Percentiles rank a stretch among this genome's conserved stretches.
Conservation (phyloP, 2,888 invertebrate species). For the Agrilus biguttatus region DNA sequence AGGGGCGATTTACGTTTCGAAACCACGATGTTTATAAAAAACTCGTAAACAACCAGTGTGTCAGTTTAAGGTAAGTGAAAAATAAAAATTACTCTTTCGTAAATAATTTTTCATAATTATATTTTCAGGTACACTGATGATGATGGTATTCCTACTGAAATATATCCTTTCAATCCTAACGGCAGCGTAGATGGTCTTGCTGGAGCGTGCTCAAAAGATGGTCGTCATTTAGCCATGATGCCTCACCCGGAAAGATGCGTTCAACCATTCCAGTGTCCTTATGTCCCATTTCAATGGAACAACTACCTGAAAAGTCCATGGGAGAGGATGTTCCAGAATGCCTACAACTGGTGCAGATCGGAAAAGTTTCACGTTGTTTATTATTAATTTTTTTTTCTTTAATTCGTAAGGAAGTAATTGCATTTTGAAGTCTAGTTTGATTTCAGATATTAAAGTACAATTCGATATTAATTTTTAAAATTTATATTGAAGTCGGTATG, state of each 20-base stretch:
- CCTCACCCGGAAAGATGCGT: constrained; percentile 94
- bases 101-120: constrained; percentile 20
- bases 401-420: no score
- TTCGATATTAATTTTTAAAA: no score
- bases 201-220: constrained; percentile 77
- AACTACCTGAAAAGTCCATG: constrained; percentile 63
- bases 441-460: no score
- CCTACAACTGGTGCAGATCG: constrained; percentile 50
- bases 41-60: constrained; percentile 43
- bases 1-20: constrained; percentile 63
- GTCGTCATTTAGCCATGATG: constrained; percentile 95
- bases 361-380: neutral
- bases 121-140: constrained; percentile 64
- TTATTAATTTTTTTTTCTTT: neutral
- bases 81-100: constrained; percentile 46
- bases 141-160: constrained; percentile 49
- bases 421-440: no score
- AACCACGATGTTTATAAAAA: constrained; percentile 33
- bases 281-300: constrained; percentile 38
- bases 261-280: constrained; percentile 83
- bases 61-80: constrained; percentile 69
- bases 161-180: constrained; percentile 89
- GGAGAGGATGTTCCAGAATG: constrained; percentile 85
- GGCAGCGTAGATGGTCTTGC: constrained; percentile 79
- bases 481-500: no score